These are phyloP conservation scores for Leucania comma DNA, from an alignment of 2,888 invertebrate species.

Conservation along the genomic window DNA sequence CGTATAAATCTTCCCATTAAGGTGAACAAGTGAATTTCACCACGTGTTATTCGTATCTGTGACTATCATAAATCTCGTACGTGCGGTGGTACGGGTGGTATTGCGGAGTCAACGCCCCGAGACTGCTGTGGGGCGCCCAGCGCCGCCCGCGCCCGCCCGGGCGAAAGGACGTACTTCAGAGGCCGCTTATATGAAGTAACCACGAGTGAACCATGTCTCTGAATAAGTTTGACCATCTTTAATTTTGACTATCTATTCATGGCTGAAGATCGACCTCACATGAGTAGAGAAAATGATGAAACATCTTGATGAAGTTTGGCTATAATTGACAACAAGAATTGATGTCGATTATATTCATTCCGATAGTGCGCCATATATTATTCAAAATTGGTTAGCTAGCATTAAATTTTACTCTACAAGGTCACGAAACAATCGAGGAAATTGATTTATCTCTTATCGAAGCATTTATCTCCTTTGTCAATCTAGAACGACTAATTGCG, in stretches of 20 bases:
- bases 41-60: conserved; percentile 73
- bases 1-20: conserved; percentile 74
- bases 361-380: background rate
- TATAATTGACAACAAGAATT: background rate
- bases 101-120: conserved; percentile 67
- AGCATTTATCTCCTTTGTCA: conserved; percentile 30
- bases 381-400: background rate
- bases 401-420: background rate
- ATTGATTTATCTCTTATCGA: conserved; percentile 19
- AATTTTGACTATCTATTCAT: conserved; percentile 25
- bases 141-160: conserved; percentile 68
- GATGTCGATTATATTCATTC: background rate
- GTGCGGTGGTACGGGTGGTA: conserved; percentile 65
- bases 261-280: background rate
- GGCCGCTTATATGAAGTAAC: conserved; percentile 63
- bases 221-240: conserved; percentile 39
- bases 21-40: conserved; percentile 76
- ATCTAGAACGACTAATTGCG: conserved; percentile 47
- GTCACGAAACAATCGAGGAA: conserved; percentile 29
- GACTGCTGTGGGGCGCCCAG: conserved; percentile 70
- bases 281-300: conserved; percentile 19
- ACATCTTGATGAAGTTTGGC: conserved; percentile 1
- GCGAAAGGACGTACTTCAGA: conserved; percentile 74
- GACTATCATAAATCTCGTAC: conserved; percentile 75
- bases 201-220: conserved; percentile 52